Percentiles rank a stretch among this genome's conserved stretches.
Evolutionary conservation across 2,888 invertebrate species (phyloP).

Genomic region (Formica aserva): DNA sequence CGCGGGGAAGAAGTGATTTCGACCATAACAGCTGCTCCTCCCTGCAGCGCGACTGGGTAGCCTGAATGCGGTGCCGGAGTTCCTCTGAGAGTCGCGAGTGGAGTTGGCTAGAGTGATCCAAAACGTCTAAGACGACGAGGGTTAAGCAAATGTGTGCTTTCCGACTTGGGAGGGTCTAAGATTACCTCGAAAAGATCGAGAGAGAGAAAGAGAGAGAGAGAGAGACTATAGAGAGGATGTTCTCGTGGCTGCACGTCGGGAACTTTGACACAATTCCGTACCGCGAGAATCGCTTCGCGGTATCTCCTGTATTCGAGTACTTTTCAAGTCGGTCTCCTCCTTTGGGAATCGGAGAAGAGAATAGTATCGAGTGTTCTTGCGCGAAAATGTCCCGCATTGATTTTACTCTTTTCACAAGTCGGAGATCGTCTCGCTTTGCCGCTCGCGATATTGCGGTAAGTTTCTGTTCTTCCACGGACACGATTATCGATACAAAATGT

Average conservation of each 20-base stretch:
- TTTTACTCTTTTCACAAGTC: slow-evolving; percentile 22
- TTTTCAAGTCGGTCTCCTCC: slow-evolving; percentile 36
- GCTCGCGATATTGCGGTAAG: slow-evolving; percentile 10
- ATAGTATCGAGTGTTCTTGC: slow-evolving; percentile 29
- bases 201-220: no score
- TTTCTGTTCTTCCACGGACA: not conserved
- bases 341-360: slow-evolving; percentile 20
- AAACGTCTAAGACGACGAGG: slow-evolving; percentile 68
- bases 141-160: slow-evolving; percentile 73
- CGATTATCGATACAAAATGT: not conserved
- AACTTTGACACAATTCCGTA: slow-evolving; percentile 65
- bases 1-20: slow-evolving; percentile 76
- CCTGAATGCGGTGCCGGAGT: slow-evolving; percentile 69
- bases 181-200: slow-evolving; percentile 69
- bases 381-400: slow-evolving; percentile 37
- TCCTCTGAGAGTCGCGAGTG: slow-evolving; percentile 65
- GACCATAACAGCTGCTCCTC: slow-evolving; percentile 77
- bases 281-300: slow-evolving; percentile 43
- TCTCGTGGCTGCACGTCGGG: slow-evolving; percentile 42
- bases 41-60: slow-evolving; percentile 66
- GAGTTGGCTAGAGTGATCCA: slow-evolving; percentile 68
- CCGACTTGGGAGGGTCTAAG: slow-evolving; percentile 64
- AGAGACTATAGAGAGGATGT: slow-evolving; percentile 52
- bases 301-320: slow-evolving; percentile 44
- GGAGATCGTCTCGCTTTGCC: slow-evolving; percentile 18